Percentiles rank a stretch among this genome's conserved stretches.
Conservation (phyloP, 2,888 invertebrate species). For the Polylopha cassiicola region DNA sequence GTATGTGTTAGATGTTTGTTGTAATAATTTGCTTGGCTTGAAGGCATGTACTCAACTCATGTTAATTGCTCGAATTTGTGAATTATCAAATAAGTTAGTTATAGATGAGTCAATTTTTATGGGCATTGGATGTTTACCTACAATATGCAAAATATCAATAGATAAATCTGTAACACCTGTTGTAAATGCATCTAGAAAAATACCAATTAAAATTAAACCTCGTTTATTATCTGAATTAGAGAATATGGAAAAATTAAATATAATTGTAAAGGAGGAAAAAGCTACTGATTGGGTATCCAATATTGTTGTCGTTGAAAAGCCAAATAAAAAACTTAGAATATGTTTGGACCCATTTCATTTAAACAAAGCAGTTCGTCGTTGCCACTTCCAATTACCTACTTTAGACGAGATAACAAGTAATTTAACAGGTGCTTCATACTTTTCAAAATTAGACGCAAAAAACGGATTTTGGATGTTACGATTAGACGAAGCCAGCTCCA, state of each 20-base stretch:
- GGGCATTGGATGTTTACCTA: conserved; percentile 5
- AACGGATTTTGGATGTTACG: conserved; percentile 21
- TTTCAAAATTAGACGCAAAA: conserved; percentile 20
- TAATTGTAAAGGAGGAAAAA: conserved; percentile 6
- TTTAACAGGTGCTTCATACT: conserved; percentile 14
- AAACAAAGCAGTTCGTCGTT: conserved; percentile 17
- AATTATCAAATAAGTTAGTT: background rate
- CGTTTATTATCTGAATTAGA: background rate
- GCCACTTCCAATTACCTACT: conserved; percentile 23
- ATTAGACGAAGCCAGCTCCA: conserved; percentile 16
- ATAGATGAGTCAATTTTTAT: background rate
- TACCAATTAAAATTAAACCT: background rate
- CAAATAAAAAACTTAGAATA: conserved; percentile 15
- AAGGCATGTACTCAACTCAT: conserved; percentile 5
- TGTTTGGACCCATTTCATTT: conserved; percentile 20
- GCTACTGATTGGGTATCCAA: conserved; percentile 20
- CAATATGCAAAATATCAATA: background rate
- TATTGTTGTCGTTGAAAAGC: conserved; percentile 15
- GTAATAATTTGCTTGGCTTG: conserved; percentile 9
- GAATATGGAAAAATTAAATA: background rate
- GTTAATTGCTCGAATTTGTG: conserved; percentile 4
- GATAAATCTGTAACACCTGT: background rate
- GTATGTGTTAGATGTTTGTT: conserved; percentile 8
- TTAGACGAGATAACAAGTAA: conserved; percentile 17
- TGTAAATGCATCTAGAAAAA: conserved; percentile 3